Evolutionary conservation across 2,888 invertebrate species (phyloP).

Genomic region (Pandemis heparana): DNA sequence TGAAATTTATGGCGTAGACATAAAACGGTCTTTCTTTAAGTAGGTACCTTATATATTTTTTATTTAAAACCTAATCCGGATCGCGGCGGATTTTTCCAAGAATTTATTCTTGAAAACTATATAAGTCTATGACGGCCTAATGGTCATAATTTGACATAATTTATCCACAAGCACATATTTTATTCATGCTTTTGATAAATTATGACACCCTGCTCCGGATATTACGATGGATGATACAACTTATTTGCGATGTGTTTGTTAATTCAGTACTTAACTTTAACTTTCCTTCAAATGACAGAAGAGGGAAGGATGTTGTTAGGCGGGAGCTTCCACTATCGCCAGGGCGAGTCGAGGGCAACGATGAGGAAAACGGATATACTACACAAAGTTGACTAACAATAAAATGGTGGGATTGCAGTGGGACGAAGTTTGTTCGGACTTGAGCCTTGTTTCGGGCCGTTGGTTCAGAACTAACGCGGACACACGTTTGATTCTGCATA

Average conservation of each 20-base stretch:
- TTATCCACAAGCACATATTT: too few relatives aligned
- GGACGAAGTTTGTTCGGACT: conserved; percentile 21
- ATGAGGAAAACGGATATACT: conserved; percentile 10
- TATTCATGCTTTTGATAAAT: too few relatives aligned
- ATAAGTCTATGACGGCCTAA: too few relatives aligned
- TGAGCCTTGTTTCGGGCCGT: conserved; percentile 3
- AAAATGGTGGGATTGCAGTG: conserved; percentile 29
- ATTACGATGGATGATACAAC: too few relatives aligned
- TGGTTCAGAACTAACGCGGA: conserved; percentile 13
- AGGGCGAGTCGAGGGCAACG: neutral
- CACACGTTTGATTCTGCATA: conserved; percentile 7
- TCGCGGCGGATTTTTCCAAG: too few relatives aligned
- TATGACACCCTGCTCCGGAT: too few relatives aligned
- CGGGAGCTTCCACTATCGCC: neutral
- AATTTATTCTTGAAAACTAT: too few relatives aligned
- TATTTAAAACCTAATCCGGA: too few relatives aligned
- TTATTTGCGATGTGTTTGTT: neutral
- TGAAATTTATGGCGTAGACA: too few relatives aligned
- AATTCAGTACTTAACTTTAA: neutral
- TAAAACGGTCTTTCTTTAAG: too few relatives aligned
- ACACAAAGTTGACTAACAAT: conserved; percentile 26
- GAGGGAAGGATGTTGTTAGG: neutral
- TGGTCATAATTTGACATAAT: too few relatives aligned
- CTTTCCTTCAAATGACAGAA: neutral
- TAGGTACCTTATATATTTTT: too few relatives aligned